A percentile compares a stretch with the other conserved stretches of the same genome.
Evolutionary conservation across 2,797 vertebrate species (phyloP).

Genomic region (Anguilla marmorata): DNA sequence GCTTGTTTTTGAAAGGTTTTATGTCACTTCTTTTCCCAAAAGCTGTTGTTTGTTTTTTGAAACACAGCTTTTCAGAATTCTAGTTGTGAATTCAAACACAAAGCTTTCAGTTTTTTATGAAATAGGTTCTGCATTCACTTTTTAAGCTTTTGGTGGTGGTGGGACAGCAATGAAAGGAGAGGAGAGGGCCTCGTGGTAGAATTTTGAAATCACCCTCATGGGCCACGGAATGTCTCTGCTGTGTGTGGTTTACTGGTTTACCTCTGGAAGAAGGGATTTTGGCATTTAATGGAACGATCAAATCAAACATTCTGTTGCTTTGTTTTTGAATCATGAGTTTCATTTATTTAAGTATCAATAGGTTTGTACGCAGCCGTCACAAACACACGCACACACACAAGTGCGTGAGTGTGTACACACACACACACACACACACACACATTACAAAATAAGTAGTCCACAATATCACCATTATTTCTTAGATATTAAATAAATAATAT

Average conservation of each 20-base stretch:
- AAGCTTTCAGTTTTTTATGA: too few species aligned
- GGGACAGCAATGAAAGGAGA: too few species aligned
- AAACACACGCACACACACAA: slow-evolving; percentile 77
- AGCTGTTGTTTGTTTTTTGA: too few species aligned
- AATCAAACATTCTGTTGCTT: slow-evolving; percentile 6
- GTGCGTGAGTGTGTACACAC: slow-evolving; percentile 74
- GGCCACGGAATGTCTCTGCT: too few species aligned
- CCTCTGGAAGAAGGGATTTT: neutral
- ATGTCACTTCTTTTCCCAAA: too few species aligned
- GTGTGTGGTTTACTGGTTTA: neutral
- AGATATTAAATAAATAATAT: slow-evolving; percentile 91
- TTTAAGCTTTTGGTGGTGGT: too few species aligned
- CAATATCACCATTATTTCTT: slow-evolving; percentile 85
- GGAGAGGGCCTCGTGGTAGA: too few species aligned
- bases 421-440: slow-evolving; percentile 83
- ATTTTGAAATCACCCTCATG: too few species aligned
- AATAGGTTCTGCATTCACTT: too few species aligned
- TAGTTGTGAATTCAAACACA: too few species aligned
- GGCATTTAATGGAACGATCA: neutral
- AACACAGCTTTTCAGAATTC: too few species aligned
- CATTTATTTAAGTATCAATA: slow-evolving; percentile 85
- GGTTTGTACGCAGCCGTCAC: slow-evolving; percentile 64
- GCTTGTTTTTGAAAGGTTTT: too few species aligned
- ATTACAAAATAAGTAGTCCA: slow-evolving; percentile 94
- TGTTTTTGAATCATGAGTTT: slow-evolving; percentile 63